Evolutionary conservation across 1,140 invertebrate species (phyloP), one percentile per base, ranked within the genome.

Genomic region (Nephotettix cincticeps): DNA sequence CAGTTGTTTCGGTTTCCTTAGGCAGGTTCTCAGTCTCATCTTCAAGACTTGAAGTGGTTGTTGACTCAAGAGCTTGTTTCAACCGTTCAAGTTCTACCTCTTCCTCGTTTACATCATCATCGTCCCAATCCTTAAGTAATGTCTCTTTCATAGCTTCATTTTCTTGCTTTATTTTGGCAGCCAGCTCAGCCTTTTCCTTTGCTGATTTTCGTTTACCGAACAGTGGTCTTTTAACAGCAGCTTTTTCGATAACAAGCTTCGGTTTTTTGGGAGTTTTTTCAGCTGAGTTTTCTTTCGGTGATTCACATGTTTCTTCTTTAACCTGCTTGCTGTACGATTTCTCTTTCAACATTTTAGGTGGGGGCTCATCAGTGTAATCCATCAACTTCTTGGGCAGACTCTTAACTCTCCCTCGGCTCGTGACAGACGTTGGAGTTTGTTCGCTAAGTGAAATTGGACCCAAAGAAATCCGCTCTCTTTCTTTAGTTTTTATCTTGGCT

Each of bases 351-450:
- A 61, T 61, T 29, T 61, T 61, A 4, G 56, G 17, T 27, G 68
- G 68, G 27, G 68, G 68, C 25, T 69, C 67, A 28, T 69, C 67
- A 51, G 23, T 32, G 19, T 61, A 61, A 27, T 61, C 56, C 27
- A 27, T 29, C 28, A 61, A 61, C 27, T 29, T 61, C 23, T 61
- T 61, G 28, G 25, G 71, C 28, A 32, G 70, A 76, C 82, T 83
- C 28, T 61, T 61, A 6, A 61, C 56, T 27, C 56, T 61, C 6
- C 56, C 56, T 27, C 56, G 21, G 23, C 56, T 61, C 3, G 56
- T 61, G 4, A 61, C 56, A 14, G 4, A 11, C n/a, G 27, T 29
- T 27, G 56, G 25, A 25, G 56, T 28, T 25, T 61, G 21, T 61
- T 61, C 25, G 28, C 21, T 9, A 23, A 61, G 27, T 4, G 21